Evolutionary conservation across 2,113 vertebrate species (phyloP), one percentile per base, ranked within the genome.

Genomic region (Prolemur simus): DNA sequence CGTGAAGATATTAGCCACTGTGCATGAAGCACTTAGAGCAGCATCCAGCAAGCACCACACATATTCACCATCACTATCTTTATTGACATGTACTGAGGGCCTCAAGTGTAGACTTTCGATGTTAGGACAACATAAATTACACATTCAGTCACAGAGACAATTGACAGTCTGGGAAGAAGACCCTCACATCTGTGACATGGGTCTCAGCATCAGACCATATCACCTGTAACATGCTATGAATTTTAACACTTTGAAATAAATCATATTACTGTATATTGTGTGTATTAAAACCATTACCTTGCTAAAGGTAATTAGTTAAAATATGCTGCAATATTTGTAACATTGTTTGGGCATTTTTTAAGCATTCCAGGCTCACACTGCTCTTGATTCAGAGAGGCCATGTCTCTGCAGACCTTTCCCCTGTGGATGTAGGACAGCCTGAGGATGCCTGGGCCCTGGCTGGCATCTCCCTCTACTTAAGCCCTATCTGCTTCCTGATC

Each of bases 211-310:
- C 32, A 74, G 14, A 69, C 21, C 6, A 29, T 63, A 37, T 39
- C 17, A 18, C 15, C 58, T 81, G 5, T 7, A 18, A 27, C 42
- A 3, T 21, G 20, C 63, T 83, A 32, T 63, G 47, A 87, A 71
- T 73, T 86, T 86, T 74, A 77, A 77, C 54, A 76, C n/a, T 42
- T 96, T 63, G 60, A 68, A 60, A 68, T 80, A 87, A 95, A 90
- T 80, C 42, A 52, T 71, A 54, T 21, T 23, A 15, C 20, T 73
- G 63, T 52, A 5, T 74, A 23, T 81, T 71, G 13, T 69, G 4
- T 68, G 29, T 68, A 29, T 89, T 74, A 71, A 80, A 87, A 89
- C 25, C 34, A 34, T 74, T 32, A 52, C 37, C 39, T 89, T 86
- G 13, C 68, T 92, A 80, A 68, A 87, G 29, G 37, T 12, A 42